Conservation (phyloP, 2,797 vertebrate genomes). For the Tokudaia muenninki region DNA sequence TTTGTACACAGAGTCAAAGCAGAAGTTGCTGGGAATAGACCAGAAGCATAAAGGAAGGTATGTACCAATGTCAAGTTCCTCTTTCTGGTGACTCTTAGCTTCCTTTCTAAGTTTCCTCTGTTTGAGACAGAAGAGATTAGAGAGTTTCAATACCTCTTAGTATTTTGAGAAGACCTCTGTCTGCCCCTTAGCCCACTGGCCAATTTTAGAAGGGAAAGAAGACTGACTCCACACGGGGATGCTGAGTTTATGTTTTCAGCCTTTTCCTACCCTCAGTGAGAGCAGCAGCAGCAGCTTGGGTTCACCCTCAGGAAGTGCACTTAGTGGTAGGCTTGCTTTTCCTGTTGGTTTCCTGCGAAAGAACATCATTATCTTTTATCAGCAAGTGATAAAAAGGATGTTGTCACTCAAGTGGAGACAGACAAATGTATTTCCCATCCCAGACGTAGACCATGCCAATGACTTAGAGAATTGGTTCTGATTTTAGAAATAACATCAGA, state of each 20-base stretch:
- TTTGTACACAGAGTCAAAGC: slow-evolving; percentile 64
- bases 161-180: slow-evolving; percentile 33
- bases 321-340: slow-evolving; percentile 78
- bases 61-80: slow-evolving; percentile 78
- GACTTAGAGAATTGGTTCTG: background rate
- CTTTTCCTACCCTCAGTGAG: slow-evolving; percentile 71
- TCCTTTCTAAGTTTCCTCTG: slow-evolving; percentile 63
- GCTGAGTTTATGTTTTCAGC: slow-evolving; percentile 74
- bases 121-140: slow-evolving; percentile 17
- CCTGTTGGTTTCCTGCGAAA: slow-evolving; percentile 84
- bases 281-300: slow-evolving; percentile 10
- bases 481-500: slow-evolving; percentile 51
- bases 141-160: slow-evolving; percentile 39
- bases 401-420: slow-evolving; percentile 59
- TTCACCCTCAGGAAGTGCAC: slow-evolving; percentile 78
- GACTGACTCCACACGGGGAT: slow-evolving; percentile 52
- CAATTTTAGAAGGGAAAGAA: slow-evolving; percentile 34
- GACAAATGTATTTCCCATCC: slow-evolving; percentile 64
- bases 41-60: slow-evolving; percentile 14
- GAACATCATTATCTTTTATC: slow-evolving; percentile 76
- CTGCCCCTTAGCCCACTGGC: background rate
- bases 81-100: slow-evolving; percentile 63
- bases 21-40: slow-evolving; percentile 72
- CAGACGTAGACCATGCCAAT: slow-evolving; percentile 4
- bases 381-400: slow-evolving; percentile 70